phyloP scores from a whole-genome alignment of 2,888 invertebrate genomes.

The Tricholauxania praeusta region DNA sequence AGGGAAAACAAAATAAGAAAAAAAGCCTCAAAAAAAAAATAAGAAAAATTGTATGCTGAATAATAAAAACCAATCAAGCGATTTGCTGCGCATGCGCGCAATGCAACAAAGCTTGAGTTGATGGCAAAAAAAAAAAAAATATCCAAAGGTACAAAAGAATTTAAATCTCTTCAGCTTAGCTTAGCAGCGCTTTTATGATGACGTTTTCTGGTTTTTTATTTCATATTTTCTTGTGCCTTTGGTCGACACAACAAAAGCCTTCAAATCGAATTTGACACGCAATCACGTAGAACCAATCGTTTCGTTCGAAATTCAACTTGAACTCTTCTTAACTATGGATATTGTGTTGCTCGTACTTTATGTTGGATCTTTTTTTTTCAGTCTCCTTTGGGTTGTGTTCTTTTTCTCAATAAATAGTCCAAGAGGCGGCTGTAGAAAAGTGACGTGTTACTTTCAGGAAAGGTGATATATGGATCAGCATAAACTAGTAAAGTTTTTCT shows the following conservation, averaged over 20 bases:
- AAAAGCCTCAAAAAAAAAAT: slow-evolving; percentile 5
- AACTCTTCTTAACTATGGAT: slow-evolving; percentile 11
- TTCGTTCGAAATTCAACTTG: slow-evolving; percentile 40
- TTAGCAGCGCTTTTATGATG: slow-evolving; percentile 31
- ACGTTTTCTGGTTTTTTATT: not conserved
- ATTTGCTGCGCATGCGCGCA: slow-evolving; percentile 63
- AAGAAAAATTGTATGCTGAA: slow-evolving; percentile 30
- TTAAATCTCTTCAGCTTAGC: slow-evolving; percentile 27
- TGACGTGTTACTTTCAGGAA: too few relatives aligned
- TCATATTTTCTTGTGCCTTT: slow-evolving; percentile 6
- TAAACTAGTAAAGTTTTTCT: too few relatives aligned
- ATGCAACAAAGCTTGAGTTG: slow-evolving; percentile 43
- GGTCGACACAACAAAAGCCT: slow-evolving; percentile 27
- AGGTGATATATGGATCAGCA: too few relatives aligned
- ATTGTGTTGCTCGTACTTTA: not conserved
- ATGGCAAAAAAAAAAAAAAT: not conserved
- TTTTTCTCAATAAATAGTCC: too few relatives aligned
- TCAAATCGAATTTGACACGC: slow-evolving; percentile 52
- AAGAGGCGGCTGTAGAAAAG: too few relatives aligned
- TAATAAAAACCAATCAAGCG: slow-evolving; percentile 60
- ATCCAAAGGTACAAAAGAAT: slow-evolving; percentile 22
- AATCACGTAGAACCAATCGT: slow-evolving; percentile 54
- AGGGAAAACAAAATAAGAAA: not conserved
- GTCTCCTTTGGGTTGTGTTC: too few relatives aligned
- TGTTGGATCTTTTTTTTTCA: too few relatives aligned